Base-by-base conservation (phyloP, 2,797 vertebrate genomes). In the Cryptoprocta ferox region DNA sequence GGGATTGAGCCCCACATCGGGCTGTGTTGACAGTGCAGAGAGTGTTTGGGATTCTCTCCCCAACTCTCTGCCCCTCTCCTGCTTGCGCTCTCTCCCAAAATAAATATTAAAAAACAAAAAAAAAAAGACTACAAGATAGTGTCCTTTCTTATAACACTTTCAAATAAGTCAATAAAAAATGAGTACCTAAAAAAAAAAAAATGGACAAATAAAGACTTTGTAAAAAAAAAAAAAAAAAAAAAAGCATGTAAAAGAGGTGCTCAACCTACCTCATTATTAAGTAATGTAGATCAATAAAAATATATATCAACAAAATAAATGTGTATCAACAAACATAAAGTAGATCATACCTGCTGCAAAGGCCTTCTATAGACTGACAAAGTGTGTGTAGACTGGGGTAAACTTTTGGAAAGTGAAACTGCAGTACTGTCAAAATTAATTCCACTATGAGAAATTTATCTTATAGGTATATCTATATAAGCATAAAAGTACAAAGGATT, bases 111-210 rank as follows among this genome's bases (percentile, higher is more conserved):
- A 56, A 56, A 56, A 56, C 18, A 56, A 5, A 50, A 14, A 50
- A 19, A 56, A 21, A 53, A 53, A 53, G 16, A 53, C 50, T 53
- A 56, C 56, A 56, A 45, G 73, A 56, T 65, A 87, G 5, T 75
- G 11, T 80, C 32, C 6, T 71, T 86, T 30, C 53, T 92, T 65
- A 61, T 6, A 71, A 89, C 13, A 61, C 39, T 26, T 50, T 90
- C 26, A 89, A 83, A 91, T 11, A 26, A 89, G 80, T 66, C 65
- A 88, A 50, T 50, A 37, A 92, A 66, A 96, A n/a, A 80, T 26
- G 48, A 96, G 21, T 75, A 71, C 91, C 71, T 93, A n/a, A 70
- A 35, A 7, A 95, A 7, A 95, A 35, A 83, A 83, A 70, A 87
- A 70, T 24, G 76, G 68, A 68, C 53, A 80, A 79, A 59, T 81